Base-by-base conservation (phyloP, 2,888 invertebrate species). In the Nebria brevicollis region DNA sequence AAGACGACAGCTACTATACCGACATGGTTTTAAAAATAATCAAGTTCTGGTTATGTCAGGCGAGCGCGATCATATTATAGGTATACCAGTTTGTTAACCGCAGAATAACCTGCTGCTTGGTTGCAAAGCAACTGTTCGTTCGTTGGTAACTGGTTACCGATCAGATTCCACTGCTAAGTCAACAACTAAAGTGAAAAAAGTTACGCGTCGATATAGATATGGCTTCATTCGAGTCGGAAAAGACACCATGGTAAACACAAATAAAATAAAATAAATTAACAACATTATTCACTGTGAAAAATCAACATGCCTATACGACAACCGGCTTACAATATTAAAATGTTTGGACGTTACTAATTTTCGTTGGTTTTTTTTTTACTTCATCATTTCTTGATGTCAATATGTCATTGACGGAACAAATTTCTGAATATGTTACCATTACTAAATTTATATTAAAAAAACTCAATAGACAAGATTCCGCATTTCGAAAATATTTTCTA, bases 61-160 rank as follows among this genome's bases (percentile, higher is more conserved):
- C 54, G 54, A 54, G 54, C 54, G 54, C 54, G 54, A 54, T 54
- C 54, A 54, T 54, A 54, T 54, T 54, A 54, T 54, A 54, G 54
- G 54, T 54, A 54, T 54, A 54, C 54, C 54, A 54, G 54, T 54
- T 54, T 54, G 54, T 54, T 54, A 54, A 54, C 54, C 54, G 54
- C 54, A 54, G 54, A 13, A 54, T 54, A 54, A 54, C 54, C 54
- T 54, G 54, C 54, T 54, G 54, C 54, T 11, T 8, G 8, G 54
- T 13, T 54, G 54, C 54, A 54, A 54, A 2, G 54, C 54, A 54
- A 54, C 8, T 13, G 54, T 8, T 7, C 54, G 54, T 8, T 54
- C 13, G 54, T 13, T 54, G 54, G 34, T 54, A 54, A 54, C 54
- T 54, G 54, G 54, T 54, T 54, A 54, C 54, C 54, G 54, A 54